A percentile compares a stretch with the other conserved stretches of the same genome.
Conservation (phyloP, 2,797 vertebrate genomes). For the Falco concolor region DNA sequence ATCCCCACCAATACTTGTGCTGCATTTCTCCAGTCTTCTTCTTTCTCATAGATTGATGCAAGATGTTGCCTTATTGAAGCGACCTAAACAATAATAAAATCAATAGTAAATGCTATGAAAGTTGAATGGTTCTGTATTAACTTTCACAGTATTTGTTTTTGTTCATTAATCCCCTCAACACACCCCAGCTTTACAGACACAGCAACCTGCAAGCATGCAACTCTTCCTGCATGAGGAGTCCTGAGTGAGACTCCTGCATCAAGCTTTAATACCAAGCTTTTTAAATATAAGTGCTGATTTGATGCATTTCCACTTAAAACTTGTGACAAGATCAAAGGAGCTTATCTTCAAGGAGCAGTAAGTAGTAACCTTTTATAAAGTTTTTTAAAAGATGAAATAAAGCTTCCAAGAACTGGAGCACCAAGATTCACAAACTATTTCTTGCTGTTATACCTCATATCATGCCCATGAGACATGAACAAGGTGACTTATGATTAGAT, state of each 20-base stretch:
- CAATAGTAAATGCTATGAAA: not conserved
- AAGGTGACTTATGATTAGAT: not conserved
- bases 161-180: not conserved
- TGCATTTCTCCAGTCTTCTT: slow-evolving; percentile 98
- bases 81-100: slow-evolving; percentile 75
- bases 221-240: not conserved
- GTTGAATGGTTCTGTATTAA: not conserved
- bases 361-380: not conserved
- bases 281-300: not conserved
- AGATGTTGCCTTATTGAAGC: slow-evolving; percentile 98
- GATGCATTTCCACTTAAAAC: not conserved
- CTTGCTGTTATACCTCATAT: not conserved
- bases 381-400: not conserved
- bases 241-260: not conserved
- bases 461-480: not conserved
- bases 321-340: not conserved
- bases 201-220: fast-evolving
- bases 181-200: not conserved
- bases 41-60: slow-evolving; percentile 97
- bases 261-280: not conserved
- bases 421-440: not conserved
- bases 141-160: not conserved
- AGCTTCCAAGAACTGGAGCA: not conserved
- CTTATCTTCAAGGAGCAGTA: not conserved
- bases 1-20: slow-evolving; percentile 97